Evolutionary conservation across 2,113 vertebrate genomes (phyloP).

Genomic region (Pipra filicauda): DNA sequence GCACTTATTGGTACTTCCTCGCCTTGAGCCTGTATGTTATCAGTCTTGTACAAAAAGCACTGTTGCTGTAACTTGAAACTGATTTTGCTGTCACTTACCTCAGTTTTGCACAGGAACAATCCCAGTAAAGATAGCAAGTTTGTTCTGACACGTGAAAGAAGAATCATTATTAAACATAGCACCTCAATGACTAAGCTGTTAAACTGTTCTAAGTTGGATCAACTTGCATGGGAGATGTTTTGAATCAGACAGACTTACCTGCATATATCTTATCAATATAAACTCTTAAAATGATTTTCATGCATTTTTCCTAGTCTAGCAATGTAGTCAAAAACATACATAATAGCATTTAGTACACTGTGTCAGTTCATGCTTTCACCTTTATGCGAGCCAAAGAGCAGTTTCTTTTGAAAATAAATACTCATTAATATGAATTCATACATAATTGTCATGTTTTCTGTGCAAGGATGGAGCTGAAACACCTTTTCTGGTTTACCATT

Average conservation of each 20-base stretch:
- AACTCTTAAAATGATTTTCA: neutral
- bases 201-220: neutral
- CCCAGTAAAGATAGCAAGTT: neutral
- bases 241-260: neutral
- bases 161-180: neutral
- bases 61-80: neutral
- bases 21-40: neutral
- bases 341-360: neutral
- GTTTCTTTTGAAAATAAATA: constrained; percentile 19
- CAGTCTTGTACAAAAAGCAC: neutral
- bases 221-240: neutral
- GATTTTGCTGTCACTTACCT: neutral
- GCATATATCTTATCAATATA: neutral
- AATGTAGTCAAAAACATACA: neutral
- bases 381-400: neutral
- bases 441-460: neutral
- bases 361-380: neutral
- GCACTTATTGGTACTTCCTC: neutral
- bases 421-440: neutral
- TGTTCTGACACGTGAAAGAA: neutral
- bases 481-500: neutral
- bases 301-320: neutral
- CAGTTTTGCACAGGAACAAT: neutral
- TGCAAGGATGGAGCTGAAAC: neutral
- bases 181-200: neutral